Evolutionary conservation across 2,888 invertebrate species (phyloP).

Genomic region (Ophion ventricosus): DNA sequence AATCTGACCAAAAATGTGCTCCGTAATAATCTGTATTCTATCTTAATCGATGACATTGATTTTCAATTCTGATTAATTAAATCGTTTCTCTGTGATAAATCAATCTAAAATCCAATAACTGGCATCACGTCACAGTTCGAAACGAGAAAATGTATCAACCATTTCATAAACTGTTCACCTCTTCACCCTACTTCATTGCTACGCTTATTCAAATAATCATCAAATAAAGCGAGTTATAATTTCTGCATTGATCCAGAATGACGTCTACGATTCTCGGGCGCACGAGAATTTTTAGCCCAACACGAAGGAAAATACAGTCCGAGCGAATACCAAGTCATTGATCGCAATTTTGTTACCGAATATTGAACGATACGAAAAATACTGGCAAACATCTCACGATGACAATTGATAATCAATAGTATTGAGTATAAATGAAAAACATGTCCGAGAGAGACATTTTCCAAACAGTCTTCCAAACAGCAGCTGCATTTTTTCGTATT

Average conservation of each 20-base stretch:
- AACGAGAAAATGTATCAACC: neutral
- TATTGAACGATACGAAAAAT: neutral
- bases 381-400: neutral
- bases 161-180: neutral
- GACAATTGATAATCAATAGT: too few relatives aligned
- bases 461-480: neutral
- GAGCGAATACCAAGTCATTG: neutral
- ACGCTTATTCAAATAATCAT: neutral
- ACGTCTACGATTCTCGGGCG: too few relatives aligned
- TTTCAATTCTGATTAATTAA: neutral
- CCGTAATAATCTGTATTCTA: neutral
- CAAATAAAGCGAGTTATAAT: neutral
- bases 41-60: neutral
- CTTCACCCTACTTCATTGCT: neutral
- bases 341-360: neutral
- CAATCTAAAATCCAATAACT: neutral
- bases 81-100: neutral
- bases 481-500: neutral
- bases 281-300: neutral
- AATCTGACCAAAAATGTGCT: neutral
- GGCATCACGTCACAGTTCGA: neutral
- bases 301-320: neutral
- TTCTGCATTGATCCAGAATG: too few relatives aligned
- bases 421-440: too few relatives aligned
- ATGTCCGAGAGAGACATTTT: neutral